Evolutionary conservation across 2,888 invertebrate species (phyloP).

Genomic region (Drosophila percnosoma): DNA sequence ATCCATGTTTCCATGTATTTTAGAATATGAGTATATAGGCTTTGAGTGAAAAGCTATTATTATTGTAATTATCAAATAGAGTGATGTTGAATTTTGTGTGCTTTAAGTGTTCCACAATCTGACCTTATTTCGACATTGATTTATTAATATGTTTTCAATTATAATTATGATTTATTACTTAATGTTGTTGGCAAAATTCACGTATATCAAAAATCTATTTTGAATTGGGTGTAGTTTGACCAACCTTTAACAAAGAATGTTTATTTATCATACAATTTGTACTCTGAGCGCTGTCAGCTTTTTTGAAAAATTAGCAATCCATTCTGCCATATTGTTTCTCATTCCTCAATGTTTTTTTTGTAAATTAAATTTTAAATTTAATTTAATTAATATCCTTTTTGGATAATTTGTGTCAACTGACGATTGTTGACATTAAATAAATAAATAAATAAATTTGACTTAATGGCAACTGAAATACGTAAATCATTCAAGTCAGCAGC

Average conservation of each 20-base stretch:
- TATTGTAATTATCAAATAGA: neutral
- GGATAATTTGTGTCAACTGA: no score
- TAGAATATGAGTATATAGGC: neutral
- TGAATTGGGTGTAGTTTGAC: neutral
- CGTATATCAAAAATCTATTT: neutral
- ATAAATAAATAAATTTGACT: neutral
- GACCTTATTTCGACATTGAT: neutral
- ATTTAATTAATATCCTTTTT: no score
- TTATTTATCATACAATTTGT: neutral
- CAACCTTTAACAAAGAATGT: neutral
- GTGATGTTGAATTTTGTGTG: neutral
- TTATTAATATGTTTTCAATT: neutral
- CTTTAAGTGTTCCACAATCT: neutral
- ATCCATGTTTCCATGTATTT: neutral
- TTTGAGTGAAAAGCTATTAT: neutral
- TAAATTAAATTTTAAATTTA: no score
- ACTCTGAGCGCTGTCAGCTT: neutral
- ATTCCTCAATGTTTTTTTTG: neutral
- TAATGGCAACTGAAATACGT: slow-evolving; percentile 1
- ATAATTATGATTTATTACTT: neutral
- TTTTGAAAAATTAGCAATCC: neutral
- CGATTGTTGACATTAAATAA: no score
- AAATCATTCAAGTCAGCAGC: slow-evolving; percentile 6
- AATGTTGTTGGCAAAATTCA: neutral
- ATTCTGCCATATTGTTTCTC: neutral